Conservation (phyloP, 1,140 invertebrate genomes). For the Trichogramma pretiosum region DNA sequence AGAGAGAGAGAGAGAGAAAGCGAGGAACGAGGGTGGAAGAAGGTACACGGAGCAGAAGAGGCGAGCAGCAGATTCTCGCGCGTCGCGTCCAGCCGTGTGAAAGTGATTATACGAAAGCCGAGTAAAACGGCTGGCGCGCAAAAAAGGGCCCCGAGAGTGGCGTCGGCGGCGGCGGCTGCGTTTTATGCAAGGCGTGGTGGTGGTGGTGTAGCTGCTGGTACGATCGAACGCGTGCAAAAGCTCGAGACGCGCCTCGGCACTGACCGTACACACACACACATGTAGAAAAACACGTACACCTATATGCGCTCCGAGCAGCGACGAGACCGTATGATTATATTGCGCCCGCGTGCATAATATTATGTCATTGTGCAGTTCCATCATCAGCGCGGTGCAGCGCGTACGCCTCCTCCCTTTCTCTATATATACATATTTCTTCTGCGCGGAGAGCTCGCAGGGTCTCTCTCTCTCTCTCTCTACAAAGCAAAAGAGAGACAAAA, state of each 20-base stretch:
- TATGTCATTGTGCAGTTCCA: slow-evolving; percentile 34
- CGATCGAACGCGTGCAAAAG: slow-evolving; percentile 3
- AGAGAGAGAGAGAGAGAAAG: slow-evolving; percentile 6
- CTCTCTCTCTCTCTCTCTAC: not conserved
- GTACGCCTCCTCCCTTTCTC: slow-evolving; percentile 4
- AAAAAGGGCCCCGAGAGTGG: not conserved
- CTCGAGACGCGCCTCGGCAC: not conserved
- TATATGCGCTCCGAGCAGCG: not conserved
- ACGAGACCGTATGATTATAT: slow-evolving; percentile 29
- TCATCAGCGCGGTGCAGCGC: too few species aligned
- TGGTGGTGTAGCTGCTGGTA: slow-evolving; percentile 5
- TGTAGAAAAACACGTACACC: not conserved
- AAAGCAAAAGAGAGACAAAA: not conserved
- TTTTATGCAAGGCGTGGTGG: not conserved
- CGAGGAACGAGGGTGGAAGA: not conserved
- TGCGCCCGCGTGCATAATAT: slow-evolving; percentile 27
- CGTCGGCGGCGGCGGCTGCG: not conserved
- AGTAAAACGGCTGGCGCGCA: not conserved
- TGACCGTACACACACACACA: not conserved
- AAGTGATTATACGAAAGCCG: slow-evolving; percentile 15
- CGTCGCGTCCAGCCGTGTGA: slow-evolving; percentile 7
- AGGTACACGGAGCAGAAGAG: not conserved
- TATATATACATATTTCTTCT: not conserved
- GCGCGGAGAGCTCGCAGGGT: too few species aligned
- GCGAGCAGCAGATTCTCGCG: too few species aligned